Evolutionary conservation across 2,113 vertebrate species (phyloP).

Genomic region (Ophthalmolycus amberensis): DNA sequence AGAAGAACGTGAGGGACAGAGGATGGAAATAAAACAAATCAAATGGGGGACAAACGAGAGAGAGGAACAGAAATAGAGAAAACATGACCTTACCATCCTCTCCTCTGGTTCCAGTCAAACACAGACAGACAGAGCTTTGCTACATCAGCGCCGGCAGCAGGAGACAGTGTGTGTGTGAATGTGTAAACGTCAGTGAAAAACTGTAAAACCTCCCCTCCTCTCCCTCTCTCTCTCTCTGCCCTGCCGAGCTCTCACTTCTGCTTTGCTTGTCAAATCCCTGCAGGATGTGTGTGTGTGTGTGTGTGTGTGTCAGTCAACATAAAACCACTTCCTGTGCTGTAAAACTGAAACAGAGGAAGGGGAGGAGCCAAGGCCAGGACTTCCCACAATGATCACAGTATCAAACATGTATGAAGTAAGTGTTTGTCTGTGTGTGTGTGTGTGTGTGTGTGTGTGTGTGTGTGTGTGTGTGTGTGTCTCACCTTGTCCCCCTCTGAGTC

Average conservation of each 20-base stretch:
- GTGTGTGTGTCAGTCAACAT: constrained; percentile 21
- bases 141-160: constrained; percentile 57
- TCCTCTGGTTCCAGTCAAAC: constrained; percentile 41
- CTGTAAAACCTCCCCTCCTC: constrained; percentile 37
- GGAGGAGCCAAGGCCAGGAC: constrained; percentile 54
- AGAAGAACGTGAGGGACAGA: background rate
- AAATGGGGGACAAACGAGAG: background rate
- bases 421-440: background rate
- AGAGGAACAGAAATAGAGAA: constrained; percentile 12
- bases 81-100: constrained; percentile 53
- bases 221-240: constrained; percentile 14
- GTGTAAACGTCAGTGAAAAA: constrained; percentile 61
- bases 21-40: background rate
- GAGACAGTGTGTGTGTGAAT: constrained; percentile 44
- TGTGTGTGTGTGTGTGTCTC: constrained; percentile 39
- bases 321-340: constrained; percentile 71
- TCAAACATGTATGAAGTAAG: constrained; percentile 4
- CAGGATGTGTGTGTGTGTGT: constrained; percentile 45
- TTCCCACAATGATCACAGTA: constrained; percentile 55
- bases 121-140: constrained; percentile 26
- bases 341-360: constrained; percentile 59
- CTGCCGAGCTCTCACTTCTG: constrained; percentile 71
- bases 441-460: background rate
- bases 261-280: constrained; percentile 65
- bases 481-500: constrained; percentile 94